phyloP scores from a whole-genome alignment of 2,888 invertebrate species.

The Automeris io region DNA sequence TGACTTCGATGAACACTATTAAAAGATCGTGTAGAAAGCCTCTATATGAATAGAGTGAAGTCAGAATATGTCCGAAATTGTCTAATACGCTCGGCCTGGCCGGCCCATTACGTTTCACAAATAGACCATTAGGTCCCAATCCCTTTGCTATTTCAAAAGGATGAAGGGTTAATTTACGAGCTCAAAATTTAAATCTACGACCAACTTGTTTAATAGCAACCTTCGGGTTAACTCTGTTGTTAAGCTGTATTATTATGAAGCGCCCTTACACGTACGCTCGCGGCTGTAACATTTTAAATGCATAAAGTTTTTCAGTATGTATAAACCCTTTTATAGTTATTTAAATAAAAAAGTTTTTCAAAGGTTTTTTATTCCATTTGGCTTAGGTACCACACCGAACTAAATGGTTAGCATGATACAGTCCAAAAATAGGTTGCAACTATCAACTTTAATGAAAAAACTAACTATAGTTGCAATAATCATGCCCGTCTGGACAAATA shows the following conservation, averaged over 20 bases:
- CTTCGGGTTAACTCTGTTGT: slow-evolving; percentile 66
- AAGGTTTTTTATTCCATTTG: no score
- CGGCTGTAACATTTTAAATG: slow-evolving; percentile 21
- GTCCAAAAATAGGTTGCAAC: no score
- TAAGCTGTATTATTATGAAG: slow-evolving; percentile 61
- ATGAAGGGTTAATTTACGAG: slow-evolving; percentile 76
- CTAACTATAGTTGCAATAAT: no score
- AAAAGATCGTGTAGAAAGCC: slow-evolving; percentile 37
- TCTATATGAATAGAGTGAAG: slow-evolving; percentile 54
- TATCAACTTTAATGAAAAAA: no score
- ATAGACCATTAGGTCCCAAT: slow-evolving; percentile 75
- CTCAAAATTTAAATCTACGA: slow-evolving; percentile 76
- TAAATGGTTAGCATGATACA: no score
- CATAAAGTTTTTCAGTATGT: slow-evolving; percentile 23
- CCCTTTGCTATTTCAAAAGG: slow-evolving; percentile 75
- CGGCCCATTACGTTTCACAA: slow-evolving; percentile 72
- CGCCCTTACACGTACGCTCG: slow-evolving; percentile 34
- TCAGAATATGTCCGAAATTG: slow-evolving; percentile 65
- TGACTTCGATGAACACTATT: slow-evolving; percentile 22
- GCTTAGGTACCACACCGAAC: no score
- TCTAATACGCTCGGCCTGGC: slow-evolving; percentile 66
- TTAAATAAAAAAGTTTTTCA: no score
- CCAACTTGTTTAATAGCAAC: slow-evolving; percentile 69
- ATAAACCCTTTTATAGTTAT: no score
- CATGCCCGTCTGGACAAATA: no score